Conservation (phyloP, 2,797 vertebrate genomes). For the Choloepus didactylus region DNA sequence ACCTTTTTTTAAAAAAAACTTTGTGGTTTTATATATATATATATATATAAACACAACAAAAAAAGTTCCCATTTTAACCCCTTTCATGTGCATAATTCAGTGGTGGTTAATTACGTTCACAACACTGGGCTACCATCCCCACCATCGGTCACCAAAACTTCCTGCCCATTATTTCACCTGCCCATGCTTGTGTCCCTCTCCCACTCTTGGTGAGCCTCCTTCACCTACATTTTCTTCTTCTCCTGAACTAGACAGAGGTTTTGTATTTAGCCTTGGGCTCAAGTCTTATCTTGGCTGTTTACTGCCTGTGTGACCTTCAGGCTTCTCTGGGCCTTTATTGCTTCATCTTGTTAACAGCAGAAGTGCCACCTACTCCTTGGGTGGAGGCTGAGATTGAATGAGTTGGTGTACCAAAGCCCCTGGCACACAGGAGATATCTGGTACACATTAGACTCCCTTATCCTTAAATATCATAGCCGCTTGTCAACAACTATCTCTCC, state of each 20-base stretch:
- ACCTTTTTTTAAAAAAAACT: too few species aligned
- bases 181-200: not conserved
- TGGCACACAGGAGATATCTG: not conserved
- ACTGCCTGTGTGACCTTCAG: not conserved
- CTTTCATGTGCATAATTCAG: too few species aligned
- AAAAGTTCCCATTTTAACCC: too few species aligned
- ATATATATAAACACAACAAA: too few species aligned
- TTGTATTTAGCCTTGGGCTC: not conserved
- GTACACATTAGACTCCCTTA: not conserved
- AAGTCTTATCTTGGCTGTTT: not conserved
- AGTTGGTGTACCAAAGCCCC: not conserved
- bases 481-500: not conserved
- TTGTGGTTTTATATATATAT: too few species aligned
- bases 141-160: too few species aligned
- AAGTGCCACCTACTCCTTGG: not conserved
- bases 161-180: not conserved
- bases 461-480: not conserved
- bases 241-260: not conserved
- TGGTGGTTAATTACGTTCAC: too few species aligned
- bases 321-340: not conserved
- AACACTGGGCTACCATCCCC: too few species aligned
- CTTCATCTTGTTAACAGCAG: not conserved
- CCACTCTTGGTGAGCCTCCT: not conserved
- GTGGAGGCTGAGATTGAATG: not conserved
- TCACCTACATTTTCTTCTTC: slow-evolving; percentile 17